Evolutionary conservation across 2,113 vertebrate species (phyloP), one percentile per base, ranked within the genome.

Genomic region (Melospiza georgiana): DNA sequence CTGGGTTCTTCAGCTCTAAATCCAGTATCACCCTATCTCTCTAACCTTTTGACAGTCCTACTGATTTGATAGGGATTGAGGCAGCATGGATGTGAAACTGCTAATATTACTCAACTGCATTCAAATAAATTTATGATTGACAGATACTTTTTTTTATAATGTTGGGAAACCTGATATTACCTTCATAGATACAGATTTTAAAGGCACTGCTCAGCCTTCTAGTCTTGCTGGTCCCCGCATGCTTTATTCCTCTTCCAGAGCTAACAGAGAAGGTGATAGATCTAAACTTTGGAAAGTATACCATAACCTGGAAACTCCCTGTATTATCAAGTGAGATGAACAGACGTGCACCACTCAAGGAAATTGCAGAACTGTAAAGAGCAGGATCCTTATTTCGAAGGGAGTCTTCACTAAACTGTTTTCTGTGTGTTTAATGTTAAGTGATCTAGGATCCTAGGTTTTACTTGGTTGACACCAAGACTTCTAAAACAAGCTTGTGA

Each of bases 171-270:
- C 9, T 67, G 51, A 15, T 43, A 6, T 11, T 51, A 43, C 6
- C 15, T 72, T 78, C 59, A 20, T 23, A 27, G 41, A 31, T 35
- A 4, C 0, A 75, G 20, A 23, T 87, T 73, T 74, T 54, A 19
- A 75, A 75, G 51, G 1, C 8, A 35, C 12, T 2, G 1, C 59
- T 63, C 30, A 63, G 23, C 3, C 1, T 3, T 51, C 12, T 43
- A 23, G 39, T 27, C 22, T 44, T 66, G 20, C 33, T 43, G 13
- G 10, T 69, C 49, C n/a, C 20, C 51, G 10, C 17, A 5, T 31
- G 18, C 18, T 83, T 80, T 35, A 19, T 35, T 78, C 7, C 10
- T 43, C 5, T 51, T 48, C 27, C n/a, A 76, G 33, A 90, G 18
- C 23, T 79, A 57, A 73, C 3, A 52, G 37, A 39, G 37, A 71